Evolutionary conservation across 2,888 invertebrate species (phyloP).

Genomic region (Apoda limacodes): DNA sequence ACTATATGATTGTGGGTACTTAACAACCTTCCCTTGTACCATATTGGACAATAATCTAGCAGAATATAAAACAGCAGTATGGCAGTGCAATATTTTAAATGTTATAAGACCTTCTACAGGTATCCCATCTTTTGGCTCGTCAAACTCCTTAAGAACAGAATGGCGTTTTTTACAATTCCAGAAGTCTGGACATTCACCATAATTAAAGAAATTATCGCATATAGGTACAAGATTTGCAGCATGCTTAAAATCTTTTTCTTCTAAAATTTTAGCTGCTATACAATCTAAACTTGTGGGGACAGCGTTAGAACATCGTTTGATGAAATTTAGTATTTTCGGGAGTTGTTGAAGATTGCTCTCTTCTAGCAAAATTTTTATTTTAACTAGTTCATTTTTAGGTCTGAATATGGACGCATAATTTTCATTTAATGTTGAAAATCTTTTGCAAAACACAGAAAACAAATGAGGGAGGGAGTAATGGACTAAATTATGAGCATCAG

Average conservation of each 20-base stretch:
- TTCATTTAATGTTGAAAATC: constrained; percentile 76
- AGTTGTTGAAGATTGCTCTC: constrained; percentile 70
- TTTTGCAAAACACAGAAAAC: constrained; percentile 76
- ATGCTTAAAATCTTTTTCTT: constrained; percentile 49
- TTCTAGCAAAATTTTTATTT: constrained; percentile 69
- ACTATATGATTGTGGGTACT: constrained; percentile 41
- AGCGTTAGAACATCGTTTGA: constrained; percentile 55
- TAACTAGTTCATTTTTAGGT: constrained; percentile 28
- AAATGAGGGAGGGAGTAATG: constrained; percentile 77
- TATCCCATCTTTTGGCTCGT: constrained; percentile 62
- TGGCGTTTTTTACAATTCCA: constrained; percentile 74
- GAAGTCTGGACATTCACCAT: constrained; percentile 73
- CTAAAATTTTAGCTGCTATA: constrained; percentile 36
- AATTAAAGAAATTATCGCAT: constrained; percentile 72
- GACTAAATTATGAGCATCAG: constrained; percentile 74
- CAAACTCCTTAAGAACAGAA: constrained; percentile 59
- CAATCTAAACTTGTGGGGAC: constrained; percentile 39
- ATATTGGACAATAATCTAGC: constrained; percentile 52
- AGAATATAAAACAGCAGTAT: constrained; percentile 72
- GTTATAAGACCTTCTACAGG: constrained; percentile 66
- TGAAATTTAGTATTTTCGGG: constrained; percentile 70
- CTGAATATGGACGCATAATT: constrained; percentile 63
- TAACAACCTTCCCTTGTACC: constrained; percentile 24
- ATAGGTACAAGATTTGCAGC: constrained; percentile 51
- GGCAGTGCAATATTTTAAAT: constrained; percentile 67